Evolutionary conservation across 2,888 invertebrate species (phyloP).

Genomic region (Leucoptera coffeella): DNA sequence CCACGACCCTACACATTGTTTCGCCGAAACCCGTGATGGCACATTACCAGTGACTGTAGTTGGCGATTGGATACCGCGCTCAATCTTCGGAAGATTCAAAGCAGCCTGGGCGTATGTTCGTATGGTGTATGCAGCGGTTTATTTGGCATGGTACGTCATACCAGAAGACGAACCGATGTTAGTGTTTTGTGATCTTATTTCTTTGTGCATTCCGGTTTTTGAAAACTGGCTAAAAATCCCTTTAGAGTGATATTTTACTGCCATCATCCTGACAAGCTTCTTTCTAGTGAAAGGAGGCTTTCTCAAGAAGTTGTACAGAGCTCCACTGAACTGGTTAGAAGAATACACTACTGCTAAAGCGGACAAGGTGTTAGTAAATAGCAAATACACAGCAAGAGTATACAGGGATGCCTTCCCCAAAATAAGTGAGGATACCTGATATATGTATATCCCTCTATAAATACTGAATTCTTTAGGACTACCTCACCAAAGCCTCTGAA

Average conservation of each 20-base stretch:
- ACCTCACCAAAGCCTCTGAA: conserved; percentile 41
- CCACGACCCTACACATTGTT: conserved; percentile 89
- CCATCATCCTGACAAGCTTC: conserved; percentile 93
- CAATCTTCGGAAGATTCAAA: conserved; percentile 77
- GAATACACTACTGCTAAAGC: conserved; percentile 82
- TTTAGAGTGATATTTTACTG: conserved; percentile 88
- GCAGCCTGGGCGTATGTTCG: conserved; percentile 92
- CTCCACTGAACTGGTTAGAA: conserved; percentile 87
- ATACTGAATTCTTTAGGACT: conserved; percentile 63
- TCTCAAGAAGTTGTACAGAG: conserved; percentile 77
- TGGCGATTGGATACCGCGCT: conserved; percentile 91
- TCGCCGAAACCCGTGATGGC: conserved; percentile 85
- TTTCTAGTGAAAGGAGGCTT: conserved; percentile 69
- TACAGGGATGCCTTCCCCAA: conserved; percentile 81
- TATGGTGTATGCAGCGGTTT: conserved; percentile 86
- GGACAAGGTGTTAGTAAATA: conserved; percentile 90
- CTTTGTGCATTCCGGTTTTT: conserved; percentile 84
- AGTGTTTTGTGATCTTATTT: conserved; percentile 90
- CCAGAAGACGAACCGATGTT: conserved; percentile 65
- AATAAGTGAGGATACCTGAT: conserved; percentile 64
- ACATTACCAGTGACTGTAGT: conserved; percentile 72
- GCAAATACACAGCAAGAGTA: conserved; percentile 87
- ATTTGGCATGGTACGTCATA: conserved; percentile 66
- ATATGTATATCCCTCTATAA: conserved; percentile 93
- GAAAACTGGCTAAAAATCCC: conserved; percentile 59